These are phyloP conservation scores for Diaphora mendica DNA, from an alignment of 2,888 invertebrate species.

Conservation along the genomic window DNA sequence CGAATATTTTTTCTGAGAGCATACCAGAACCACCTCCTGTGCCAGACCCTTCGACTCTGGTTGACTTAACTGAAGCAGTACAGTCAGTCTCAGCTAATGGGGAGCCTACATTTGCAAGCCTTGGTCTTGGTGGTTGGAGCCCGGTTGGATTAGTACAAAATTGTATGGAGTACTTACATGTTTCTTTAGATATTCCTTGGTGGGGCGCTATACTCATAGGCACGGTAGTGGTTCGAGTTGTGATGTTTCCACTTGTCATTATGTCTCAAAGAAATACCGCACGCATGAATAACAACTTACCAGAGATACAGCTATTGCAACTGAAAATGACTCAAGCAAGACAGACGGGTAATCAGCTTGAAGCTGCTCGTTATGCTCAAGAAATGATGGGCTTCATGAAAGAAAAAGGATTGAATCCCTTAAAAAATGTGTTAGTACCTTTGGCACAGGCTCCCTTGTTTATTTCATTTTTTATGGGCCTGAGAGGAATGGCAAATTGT, in stretches of 20 bases:
- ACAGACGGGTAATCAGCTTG: constrained; percentile 92
- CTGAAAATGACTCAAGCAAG: constrained; percentile 95
- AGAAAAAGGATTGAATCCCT: constrained; percentile 92
- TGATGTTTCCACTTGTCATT: constrained; percentile 95
- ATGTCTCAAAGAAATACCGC: constrained; percentile 93
- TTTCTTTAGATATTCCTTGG: constrained; percentile 95
- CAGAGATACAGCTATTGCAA: constrained; percentile 94
- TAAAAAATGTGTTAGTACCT: constrained; percentile 92
- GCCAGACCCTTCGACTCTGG: constrained; percentile 69
- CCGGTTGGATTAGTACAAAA: constrained; percentile 94
- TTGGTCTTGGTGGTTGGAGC: constrained; percentile 94
- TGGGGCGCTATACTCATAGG: constrained; percentile 94
- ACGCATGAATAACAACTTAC: constrained; percentile 93
- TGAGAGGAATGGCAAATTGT: constrained; percentile 94
- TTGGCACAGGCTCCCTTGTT: constrained; percentile 95
- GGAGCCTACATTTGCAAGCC: constrained; percentile 92
- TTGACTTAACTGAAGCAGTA: constrained; percentile 70
- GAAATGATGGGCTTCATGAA: constrained; percentile 94
- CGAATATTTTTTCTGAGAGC: constrained; percentile 62
- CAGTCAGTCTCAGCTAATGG: constrained; percentile 84
- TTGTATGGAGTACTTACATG: constrained; percentile 93
- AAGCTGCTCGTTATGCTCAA: constrained; percentile 90
- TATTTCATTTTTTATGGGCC: constrained; percentile 95
- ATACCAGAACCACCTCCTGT: constrained; percentile 82
- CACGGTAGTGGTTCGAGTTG: constrained; percentile 91